Evolutionary conservation across 2,797 vertebrate genomes (phyloP), one percentile per base, ranked within the genome.

Genomic region (Pygocentrus nattereri): DNA sequence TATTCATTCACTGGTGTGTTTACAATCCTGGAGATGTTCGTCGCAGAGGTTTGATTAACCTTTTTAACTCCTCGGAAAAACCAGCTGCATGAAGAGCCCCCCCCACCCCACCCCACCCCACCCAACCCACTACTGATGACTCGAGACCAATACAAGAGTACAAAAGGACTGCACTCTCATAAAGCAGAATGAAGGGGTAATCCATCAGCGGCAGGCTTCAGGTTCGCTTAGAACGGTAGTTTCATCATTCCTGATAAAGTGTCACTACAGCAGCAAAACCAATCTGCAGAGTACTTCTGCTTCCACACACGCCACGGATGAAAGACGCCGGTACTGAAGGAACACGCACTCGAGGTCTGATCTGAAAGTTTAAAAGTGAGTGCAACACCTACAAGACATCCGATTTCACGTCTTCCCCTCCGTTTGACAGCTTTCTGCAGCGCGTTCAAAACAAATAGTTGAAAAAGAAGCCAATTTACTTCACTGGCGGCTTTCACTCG

Each of bases 161-260:
- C 49, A 21, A 18, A 8, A 73, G 61, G 15, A 65, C 31, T 34
- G 68, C 34, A 56, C 25, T 21, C 30, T 18, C 68, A 65, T 68
- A 38, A 72, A 82, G 80, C 47, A 58, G 44, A 38, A 59, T 54
- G 31, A 65, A 70, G 56, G 12, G 61, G 69, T 71, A 52, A 85
- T 87, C 82, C 38, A 85, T 87, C 86, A 82, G 64, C 0, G 12
- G 61, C 52, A 59, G 44, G 44, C 34, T 76, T 80, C 83, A 78
- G 81, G 81, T 73, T 65, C 62, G 67, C 82, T 83, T 76, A 79
- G 79, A 50, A 65, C 18, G 19, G 19, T 61, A 76, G 79, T 74
- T 85, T 83, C 79, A 84, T 83, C 86, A 79, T 78, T 44, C 76
- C 76, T 47, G 78, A 85, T 83, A 74, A 84, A 83, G 64, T 62